A percentile compares a stretch with the other conserved stretches of the same genome.
Evolutionary conservation across 1,140 invertebrate species (phyloP).

Genomic region (Chironomus tepperi): DNA sequence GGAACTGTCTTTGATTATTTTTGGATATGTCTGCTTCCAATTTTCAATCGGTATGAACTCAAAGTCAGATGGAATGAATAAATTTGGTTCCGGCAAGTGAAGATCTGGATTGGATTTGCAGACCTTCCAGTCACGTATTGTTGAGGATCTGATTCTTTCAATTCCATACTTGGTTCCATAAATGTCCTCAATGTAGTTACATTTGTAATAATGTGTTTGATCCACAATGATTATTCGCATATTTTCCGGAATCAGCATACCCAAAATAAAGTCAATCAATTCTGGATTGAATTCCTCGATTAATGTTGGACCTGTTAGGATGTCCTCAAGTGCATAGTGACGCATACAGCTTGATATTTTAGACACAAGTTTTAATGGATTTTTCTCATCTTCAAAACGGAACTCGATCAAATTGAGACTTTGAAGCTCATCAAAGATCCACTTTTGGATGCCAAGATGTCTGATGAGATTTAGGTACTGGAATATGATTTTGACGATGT

Average conservation of each 20-base stretch:
- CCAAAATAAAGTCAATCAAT: conserved; percentile 63
- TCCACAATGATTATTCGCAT: conserved; percentile 64
- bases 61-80: conserved; percentile 85
- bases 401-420: conserved; percentile 75
- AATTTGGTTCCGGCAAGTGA: conserved; percentile 73
- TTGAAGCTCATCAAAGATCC: conserved; percentile 84
- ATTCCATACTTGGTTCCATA: conserved; percentile 86
- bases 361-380: conserved; percentile 62
- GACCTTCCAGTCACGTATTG: conserved; percentile 59
- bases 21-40: conserved; percentile 57
- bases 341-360: conserved; percentile 53
- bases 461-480: conserved; percentile 82
- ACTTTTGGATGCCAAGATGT: conserved; percentile 62
- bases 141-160: conserved; percentile 55
- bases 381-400: conserved; percentile 83
- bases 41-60: conserved; percentile 57
- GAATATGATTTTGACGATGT: conserved; percentile 77
- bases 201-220: conserved; percentile 53
- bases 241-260: conserved; percentile 68
- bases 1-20: conserved; percentile 68
- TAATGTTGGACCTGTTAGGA: conserved; percentile 66
- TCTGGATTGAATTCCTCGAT: conserved; percentile 79
- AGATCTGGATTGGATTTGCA: conserved; percentile 55
- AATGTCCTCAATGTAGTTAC: conserved; percentile 62
- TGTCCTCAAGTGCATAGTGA: conserved; percentile 72